Evolutionary conservation across 2,797 vertebrate species (phyloP).

Genomic region (Eulemur albifrons): DNA sequence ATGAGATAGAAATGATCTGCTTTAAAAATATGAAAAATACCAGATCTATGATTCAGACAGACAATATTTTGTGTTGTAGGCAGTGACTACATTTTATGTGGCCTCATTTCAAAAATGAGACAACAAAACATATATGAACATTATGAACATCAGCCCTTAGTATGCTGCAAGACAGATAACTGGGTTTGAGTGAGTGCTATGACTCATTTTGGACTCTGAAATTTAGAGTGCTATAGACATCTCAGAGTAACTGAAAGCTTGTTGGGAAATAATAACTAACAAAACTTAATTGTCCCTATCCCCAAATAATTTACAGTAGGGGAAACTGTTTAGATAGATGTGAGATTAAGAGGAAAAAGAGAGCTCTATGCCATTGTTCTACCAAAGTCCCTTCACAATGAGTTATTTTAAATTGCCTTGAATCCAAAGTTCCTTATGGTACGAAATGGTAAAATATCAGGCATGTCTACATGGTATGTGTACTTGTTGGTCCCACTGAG

Average conservation of each 20-base stretch:
- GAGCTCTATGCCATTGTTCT: not conserved
- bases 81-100: not conserved
- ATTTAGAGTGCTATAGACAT: not conserved
- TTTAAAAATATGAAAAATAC: conserved; percentile 29
- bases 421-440: not conserved
- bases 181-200: not conserved
- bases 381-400: not conserved
- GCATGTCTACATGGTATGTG: not conserved
- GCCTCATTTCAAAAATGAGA: conserved; percentile 3
- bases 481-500: not conserved
- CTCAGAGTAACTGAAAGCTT: not conserved
- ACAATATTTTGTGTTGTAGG: not conserved
- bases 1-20: not conserved
- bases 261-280: not conserved
- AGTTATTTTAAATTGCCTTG: not conserved
- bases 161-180: not conserved
- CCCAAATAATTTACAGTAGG: not conserved
- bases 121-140: not conserved
- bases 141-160: not conserved
- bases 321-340: not conserved
- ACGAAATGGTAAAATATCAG: not conserved
- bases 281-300: not conserved
- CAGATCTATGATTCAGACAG: not conserved
- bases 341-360: not conserved
- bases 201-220: not conserved